Evolutionary conservation across 2,797 vertebrate genomes (phyloP).

Genomic region (Helostoma temminkii): DNA sequence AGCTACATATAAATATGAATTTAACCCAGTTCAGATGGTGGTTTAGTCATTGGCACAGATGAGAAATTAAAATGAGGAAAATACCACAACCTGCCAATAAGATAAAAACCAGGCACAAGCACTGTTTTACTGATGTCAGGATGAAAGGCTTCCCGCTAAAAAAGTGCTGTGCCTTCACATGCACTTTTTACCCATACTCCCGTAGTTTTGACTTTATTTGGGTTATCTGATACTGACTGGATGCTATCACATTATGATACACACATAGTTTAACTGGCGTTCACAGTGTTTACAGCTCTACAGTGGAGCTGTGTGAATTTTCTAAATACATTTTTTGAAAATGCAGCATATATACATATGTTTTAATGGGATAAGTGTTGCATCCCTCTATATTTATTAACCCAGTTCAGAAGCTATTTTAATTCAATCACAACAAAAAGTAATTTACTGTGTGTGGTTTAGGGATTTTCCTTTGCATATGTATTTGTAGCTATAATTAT

Average conservation of each 20-base stretch:
- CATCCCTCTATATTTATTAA: background rate
- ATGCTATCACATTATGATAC: no score
- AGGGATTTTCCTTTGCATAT: background rate
- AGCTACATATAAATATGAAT: background rate
- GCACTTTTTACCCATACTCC: no score
- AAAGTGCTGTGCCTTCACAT: background rate
- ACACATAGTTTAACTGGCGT: no score
- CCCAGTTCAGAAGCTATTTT: background rate
- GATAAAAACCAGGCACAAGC: background rate
- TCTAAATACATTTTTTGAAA: no score
- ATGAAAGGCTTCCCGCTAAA: background rate
- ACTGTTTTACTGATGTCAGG: background rate
- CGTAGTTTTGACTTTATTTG: no score
- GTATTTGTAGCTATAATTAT: background rate
- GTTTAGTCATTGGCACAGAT: background rate
- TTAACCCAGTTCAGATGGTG: background rate
- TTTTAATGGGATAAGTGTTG: no score
- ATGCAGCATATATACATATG: no score
- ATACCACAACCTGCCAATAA: background rate
- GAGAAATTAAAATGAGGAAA: background rate
- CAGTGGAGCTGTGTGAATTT: no score
- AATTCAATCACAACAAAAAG: background rate
- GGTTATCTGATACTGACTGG: no score
- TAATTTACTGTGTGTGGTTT: background rate
- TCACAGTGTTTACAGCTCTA: no score